These are phyloP conservation scores for Caenorhabditis latens DNA, from an alignment of 1,140 invertebrate species.

Conservation along the genomic window DNA sequence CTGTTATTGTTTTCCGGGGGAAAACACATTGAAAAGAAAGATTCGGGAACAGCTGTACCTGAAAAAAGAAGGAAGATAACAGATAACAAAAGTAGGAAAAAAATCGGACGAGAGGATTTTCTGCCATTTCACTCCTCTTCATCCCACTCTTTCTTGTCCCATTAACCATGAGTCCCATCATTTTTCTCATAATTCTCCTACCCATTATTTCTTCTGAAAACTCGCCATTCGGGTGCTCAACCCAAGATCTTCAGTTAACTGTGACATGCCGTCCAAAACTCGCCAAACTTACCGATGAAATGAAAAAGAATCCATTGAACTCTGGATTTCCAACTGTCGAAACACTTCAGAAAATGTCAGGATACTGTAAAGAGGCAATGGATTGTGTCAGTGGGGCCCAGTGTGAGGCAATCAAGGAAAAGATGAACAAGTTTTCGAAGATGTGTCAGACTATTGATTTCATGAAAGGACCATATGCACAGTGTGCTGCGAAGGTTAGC, in stretches of 20 bases:
- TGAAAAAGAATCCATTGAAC: conserved; percentile 40
- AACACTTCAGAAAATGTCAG: conserved; percentile 30
- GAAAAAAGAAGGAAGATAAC: conserved; percentile 8
- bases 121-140: not conserved
- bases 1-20: not conserved
- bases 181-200: not conserved
- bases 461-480: conserved; percentile 33
- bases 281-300: conserved; percentile 21
- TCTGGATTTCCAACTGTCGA: conserved; percentile 33
- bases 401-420: conserved; percentile 9
- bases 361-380: conserved; percentile 32
- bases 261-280: conserved; percentile 27
- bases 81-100: conserved; percentile 3
- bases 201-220: not conserved
- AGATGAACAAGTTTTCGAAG: conserved; percentile 25
- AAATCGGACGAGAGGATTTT: not conserved
- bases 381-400: not conserved
- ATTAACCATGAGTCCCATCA: not conserved
- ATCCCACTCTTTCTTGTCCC: not conserved
- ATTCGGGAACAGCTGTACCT: conserved; percentile 18
- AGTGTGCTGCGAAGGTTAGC: conserved; percentile 24
- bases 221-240: conserved; percentile 4
- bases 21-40: not conserved
- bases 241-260: conserved; percentile 15
- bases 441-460: conserved; percentile 35